Evolutionary conservation across 2,797 vertebrate species (phyloP), one percentile per base, ranked within the genome.

Genomic region (Argya squamiceps): DNA sequence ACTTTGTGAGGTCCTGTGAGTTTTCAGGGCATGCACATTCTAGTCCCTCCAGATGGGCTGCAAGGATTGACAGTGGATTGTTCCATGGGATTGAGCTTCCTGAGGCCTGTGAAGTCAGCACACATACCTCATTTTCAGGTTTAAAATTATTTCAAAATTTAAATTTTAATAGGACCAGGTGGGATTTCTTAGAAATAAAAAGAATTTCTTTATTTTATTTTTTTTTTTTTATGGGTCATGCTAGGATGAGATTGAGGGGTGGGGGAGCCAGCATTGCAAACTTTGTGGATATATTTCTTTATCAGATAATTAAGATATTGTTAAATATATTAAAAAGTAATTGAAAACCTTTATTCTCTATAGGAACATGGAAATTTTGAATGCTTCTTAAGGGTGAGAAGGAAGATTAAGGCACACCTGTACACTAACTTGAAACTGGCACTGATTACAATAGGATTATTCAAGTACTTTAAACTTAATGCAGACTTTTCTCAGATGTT

Each of bases 21-120:
- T 93, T 88, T 68, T 80, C 41, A 58, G 68, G 47, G 5, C 37
- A 29, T 41, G 30, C 36, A n/a, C 6, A 9, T 29, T 15, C 19
- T 15, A 15, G 20, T 47, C 22, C 22, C 1, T 74, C 32, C 20
- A 44, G 7, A 17, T 12, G 34, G 46, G 58, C 13, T 64, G 39
- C 39, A 14, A 1, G 1, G 13, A 14, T 26, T 32, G 27, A 13
- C 17, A 6, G 2, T 46, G 39, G 15, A n/a, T 53, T 60, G 10
- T 53, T 68, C 23, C 55, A 6, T 46, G 21, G 43, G 14, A 22
- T 8, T 91, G 8, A 34, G 5, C 12, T 44, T 62, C 47, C 13
- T 12, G 21, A 53, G 11, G n/a, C 0, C 0, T 30, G 26, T 67
- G 41, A 79, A 56, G 41, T 71, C 73, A 73, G 37, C 3, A 4